Evolutionary conservation across 2,797 vertebrate species (phyloP), one percentile per base, ranked within the genome.

Genomic region (Knipowitschia caucasica): DNA sequence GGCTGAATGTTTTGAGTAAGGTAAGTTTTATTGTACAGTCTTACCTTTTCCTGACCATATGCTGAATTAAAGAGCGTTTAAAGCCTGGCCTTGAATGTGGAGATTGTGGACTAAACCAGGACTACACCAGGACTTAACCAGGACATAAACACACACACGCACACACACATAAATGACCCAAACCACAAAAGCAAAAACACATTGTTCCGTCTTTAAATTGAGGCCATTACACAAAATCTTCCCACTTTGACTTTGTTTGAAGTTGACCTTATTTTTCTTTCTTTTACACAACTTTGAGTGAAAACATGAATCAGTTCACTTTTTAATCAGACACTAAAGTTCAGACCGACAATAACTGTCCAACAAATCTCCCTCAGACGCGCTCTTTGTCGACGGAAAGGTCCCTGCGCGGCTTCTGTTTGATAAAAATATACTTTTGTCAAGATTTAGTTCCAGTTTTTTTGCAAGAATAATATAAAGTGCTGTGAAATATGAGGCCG

Each of bases 251-350:
- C 31, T 11, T 34, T 34, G 11, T 34, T 4, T 14, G 31, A 12
- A 14, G 31, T 34, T 34, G 7, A n/a, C 9, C 31, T 34, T 11
- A 39, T 39, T 39, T 21, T 21, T 27, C 15, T 4, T 46, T 46
- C 25, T 45, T 46, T 11, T 46, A 15, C 29, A 14, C 27, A 29
- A 29, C 43, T 46, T 46, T 45, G 25, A 5, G 15, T 17, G 9
- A 46, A 11, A 27, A 29, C 43, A 46, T 46, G 27, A 18, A 46
- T 46, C 43, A 29, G 24, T 9, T 14, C 43, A 17, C 43, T 29
- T 46, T 46, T 46, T 46, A 29, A 45, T 45, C 43, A 27, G 24
- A 2, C 43, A 8, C 24, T 3, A 46, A 46, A 46, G 43, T 46
- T 46, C 43, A 29, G 43, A 29, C n/a, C 26, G 26, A 38, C 39